Conservation (phyloP, 2,888 invertebrate genomes). For the Macrophya alboannulata region DNA sequence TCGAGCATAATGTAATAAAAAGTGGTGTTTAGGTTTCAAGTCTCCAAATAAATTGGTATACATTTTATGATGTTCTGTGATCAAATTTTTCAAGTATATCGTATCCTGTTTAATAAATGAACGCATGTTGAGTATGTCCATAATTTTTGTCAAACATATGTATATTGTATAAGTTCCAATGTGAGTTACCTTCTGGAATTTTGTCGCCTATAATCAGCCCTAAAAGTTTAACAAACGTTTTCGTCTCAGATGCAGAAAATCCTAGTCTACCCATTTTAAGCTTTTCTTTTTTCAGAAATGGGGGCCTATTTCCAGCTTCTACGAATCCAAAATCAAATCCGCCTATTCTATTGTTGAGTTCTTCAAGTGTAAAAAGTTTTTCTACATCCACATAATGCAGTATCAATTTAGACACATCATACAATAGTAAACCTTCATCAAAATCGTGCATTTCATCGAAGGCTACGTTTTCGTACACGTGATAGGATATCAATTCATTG, state of each 20-base stretch:
- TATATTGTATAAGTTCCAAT: slow-evolving; percentile 62
- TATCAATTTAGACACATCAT: slow-evolving; percentile 60
- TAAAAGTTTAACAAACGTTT: neutral
- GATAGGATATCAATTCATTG: slow-evolving; percentile 59
- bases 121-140: slow-evolving; percentile 57
- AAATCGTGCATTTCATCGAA: slow-evolving; percentile 62
- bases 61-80: slow-evolving; percentile 17
- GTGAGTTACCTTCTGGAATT: slow-evolving; percentile 47
- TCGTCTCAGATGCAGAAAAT: neutral
- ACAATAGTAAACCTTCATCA: slow-evolving; percentile 60
- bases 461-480: slow-evolving; percentile 58
- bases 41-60: slow-evolving; percentile 54
- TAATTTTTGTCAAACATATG: slow-evolving; percentile 55
- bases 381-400: slow-evolving; percentile 52
- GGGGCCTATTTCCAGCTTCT: too few species aligned
- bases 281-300: slow-evolving; percentile 23
- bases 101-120: slow-evolving; percentile 57
- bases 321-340: slow-evolving; percentile 57
- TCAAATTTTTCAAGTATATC: slow-evolving; percentile 51
- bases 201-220: neutral
- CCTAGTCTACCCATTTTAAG: neutral
- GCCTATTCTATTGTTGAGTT: slow-evolving; percentile 59
- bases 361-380: slow-evolving; percentile 55
- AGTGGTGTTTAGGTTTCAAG: slow-evolving; percentile 61
- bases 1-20: slow-evolving; percentile 57